Evolutionary conservation across 2,888 invertebrate genomes (phyloP).

Genomic region (Euphydryas editha): DNA sequence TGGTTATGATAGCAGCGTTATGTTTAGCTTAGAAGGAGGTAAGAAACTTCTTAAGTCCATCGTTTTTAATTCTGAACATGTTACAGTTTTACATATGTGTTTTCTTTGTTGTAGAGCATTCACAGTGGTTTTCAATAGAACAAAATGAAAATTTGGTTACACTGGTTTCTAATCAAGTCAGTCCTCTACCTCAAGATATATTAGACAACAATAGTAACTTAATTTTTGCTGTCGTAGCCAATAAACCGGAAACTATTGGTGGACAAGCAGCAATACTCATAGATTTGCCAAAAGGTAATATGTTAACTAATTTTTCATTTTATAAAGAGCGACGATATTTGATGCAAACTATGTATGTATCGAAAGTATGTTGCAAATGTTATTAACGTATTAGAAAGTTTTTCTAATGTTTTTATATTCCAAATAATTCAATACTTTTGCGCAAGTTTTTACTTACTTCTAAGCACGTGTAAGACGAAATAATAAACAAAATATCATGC

Average conservation of each 20-base stretch:
- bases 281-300: slow-evolving; percentile 6
- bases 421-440: no score
- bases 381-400: no score
- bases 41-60: neutral
- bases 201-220: slow-evolving; percentile 42
- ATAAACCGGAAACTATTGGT: slow-evolving; percentile 35
- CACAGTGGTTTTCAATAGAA: slow-evolving; percentile 41
- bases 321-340: no score
- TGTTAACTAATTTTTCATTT: neutral
- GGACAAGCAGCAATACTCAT: neutral
- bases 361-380: no score
- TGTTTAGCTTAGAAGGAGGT: slow-evolving; percentile 46
- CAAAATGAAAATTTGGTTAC: slow-evolving; percentile 31
- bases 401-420: no score
- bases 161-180: slow-evolving; percentile 29
- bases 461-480: no score
- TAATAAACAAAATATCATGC: no score
- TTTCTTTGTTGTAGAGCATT: slow-evolving; percentile 37
- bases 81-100: neutral
- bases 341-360: neutral
- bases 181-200: slow-evolving; percentile 39
- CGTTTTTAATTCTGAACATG: neutral
- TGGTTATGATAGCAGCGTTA: slow-evolving; percentile 57
- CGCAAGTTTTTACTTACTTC: no score
- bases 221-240: slow-evolving; percentile 43